These are phyloP conservation scores for Ennomos fuscantarius DNA, from an alignment of 2,888 invertebrate genomes.

Conservation along the genomic window DNA sequence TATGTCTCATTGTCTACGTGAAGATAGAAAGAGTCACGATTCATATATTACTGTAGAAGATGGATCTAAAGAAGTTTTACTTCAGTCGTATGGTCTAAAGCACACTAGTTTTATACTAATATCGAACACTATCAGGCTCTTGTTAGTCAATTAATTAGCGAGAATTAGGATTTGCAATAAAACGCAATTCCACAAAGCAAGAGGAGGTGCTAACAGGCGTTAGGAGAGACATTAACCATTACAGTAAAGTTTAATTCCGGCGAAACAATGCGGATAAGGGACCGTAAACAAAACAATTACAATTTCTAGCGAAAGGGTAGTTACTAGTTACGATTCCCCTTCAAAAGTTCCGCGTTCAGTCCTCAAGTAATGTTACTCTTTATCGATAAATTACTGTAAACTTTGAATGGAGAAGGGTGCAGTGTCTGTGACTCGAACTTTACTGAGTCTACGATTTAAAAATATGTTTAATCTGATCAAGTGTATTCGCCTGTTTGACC, in stretches of 20 bases:
- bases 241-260: conserved; percentile 64
- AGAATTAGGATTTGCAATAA: conserved; percentile 27
- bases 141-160: conserved; percentile 20
- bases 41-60: too few species aligned
- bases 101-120: too few species aligned
- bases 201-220: conserved; percentile 26
- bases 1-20: conserved; percentile 13
- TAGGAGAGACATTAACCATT: conserved; percentile 57
- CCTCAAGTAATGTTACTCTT: conserved; percentile 59
- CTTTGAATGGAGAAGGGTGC: conserved; percentile 51
- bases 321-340: conserved; percentile 64
- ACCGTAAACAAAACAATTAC: conserved; percentile 73
- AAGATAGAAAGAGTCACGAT: conserved; percentile 10
- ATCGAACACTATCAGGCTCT: conserved; percentile 2
- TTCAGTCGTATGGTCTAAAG: too few species aligned
- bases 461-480: conserved; percentile 25
- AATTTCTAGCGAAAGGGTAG: conserved; percentile 57
- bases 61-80: too few species aligned
- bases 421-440: conserved; percentile 33
- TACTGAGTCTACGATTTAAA: conserved; percentile 10
- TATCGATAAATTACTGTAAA: conserved; percentile 62
- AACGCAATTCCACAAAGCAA: conserved; percentile 25
- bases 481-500: conserved; percentile 2
- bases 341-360: conserved; percentile 58
- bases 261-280: conserved; percentile 60